Conservation (phyloP, 2,888 invertebrate species). For the Lissonota sp. region DNA sequence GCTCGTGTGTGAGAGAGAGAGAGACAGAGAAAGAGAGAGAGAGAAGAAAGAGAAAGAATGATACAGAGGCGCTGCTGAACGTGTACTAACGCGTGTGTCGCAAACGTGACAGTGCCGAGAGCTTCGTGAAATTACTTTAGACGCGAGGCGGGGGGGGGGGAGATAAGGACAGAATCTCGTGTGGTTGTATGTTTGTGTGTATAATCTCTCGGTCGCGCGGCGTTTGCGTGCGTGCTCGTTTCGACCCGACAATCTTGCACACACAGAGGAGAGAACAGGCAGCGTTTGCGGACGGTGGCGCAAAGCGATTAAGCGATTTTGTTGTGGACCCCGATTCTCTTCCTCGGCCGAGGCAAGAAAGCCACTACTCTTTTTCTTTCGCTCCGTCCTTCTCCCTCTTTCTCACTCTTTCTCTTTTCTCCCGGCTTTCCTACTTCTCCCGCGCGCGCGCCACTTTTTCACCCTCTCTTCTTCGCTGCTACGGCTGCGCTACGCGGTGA, state of each 20-base stretch:
- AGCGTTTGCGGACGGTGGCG: constrained; percentile 81
- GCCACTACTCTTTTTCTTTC: not conserved
- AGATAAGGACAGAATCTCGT: no score
- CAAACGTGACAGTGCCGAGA: not conserved
- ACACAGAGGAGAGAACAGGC: constrained; percentile 30
- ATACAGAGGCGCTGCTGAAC: constrained; percentile 69
- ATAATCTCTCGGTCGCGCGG: constrained; percentile 33
- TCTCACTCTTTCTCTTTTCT: constrained; percentile 36
- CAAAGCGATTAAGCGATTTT: constrained; percentile 84
- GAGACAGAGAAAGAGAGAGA: constrained; percentile 59
- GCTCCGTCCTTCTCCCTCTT: constrained; percentile 21
- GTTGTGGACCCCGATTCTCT: constrained; percentile 83
- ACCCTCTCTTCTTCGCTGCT: constrained; percentile 76
- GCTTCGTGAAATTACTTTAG: not conserved
- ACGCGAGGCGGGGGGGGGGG: not conserved
- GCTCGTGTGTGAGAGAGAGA: constrained; percentile 65
- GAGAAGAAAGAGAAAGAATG: no score
- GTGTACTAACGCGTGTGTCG: constrained; percentile 20
- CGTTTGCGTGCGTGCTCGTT: constrained; percentile 57
- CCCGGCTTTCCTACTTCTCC: constrained; percentile 82
- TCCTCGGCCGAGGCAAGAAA: constrained; percentile 65
- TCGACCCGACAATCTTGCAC: not conserved
- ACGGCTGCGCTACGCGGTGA: constrained; percentile 78
- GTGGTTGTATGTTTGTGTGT: no score
- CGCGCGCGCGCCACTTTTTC: constrained; percentile 75